Evolutionary conservation across 2,797 vertebrate genomes (phyloP).

Genomic region (Nannoperca obscura): DNA sequence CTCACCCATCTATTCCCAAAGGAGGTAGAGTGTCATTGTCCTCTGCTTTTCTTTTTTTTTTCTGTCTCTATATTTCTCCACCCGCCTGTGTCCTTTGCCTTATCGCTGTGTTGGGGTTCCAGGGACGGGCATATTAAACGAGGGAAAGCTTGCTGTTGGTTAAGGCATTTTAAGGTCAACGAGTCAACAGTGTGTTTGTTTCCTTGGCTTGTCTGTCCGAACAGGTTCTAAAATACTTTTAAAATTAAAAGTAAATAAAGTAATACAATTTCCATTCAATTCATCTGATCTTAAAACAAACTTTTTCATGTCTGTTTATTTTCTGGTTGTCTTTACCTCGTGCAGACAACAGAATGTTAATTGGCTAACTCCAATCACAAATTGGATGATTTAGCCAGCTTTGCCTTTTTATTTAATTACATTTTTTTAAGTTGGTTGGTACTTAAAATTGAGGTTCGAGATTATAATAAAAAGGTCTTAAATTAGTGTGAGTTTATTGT

Average conservation of each 20-base stretch:
- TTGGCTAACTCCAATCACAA: constrained; percentile 1
- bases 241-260: not conserved
- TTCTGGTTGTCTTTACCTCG: not conserved
- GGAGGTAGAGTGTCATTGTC: constrained; percentile 71
- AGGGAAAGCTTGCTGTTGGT: constrained; percentile 14
- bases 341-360: constrained; percentile 5
- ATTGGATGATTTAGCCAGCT: not conserved
- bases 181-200: constrained; percentile 11
- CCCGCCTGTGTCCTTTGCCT: constrained; percentile 57
- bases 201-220: not conserved
- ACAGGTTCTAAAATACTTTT: constrained; percentile 7
- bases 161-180: constrained; percentile 40
- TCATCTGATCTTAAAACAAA: constrained; percentile 9
- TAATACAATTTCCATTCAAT: too few species aligned
- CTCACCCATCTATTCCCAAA: constrained; percentile 60
- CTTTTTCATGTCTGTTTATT: constrained; percentile 19
- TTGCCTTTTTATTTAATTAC: not conserved
- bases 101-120: constrained; percentile 45
- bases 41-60: constrained; percentile 44
- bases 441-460: constrained; percentile 3
- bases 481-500: constrained; percentile 30
- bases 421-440: not conserved
- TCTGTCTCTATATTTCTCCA: constrained; percentile 41
- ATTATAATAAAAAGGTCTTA: constrained; percentile 12
- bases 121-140: constrained; percentile 24